Percentiles rank a stretch among this genome's conserved stretches.
Conservation (phyloP, 2,888 invertebrate genomes). For the Meiosimyza decipiens region DNA sequence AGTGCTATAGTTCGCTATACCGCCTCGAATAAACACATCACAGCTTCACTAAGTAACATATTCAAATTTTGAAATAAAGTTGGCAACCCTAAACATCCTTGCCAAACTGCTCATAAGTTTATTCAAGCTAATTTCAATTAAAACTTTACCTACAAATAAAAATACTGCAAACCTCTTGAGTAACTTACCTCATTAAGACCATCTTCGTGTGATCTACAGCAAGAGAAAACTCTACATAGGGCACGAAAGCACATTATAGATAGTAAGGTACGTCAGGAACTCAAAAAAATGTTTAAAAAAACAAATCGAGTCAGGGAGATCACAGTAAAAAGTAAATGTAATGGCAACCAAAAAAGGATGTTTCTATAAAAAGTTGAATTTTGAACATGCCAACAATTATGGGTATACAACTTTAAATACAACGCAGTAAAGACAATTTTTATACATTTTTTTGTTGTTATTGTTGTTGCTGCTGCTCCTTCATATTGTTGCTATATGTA, state of each 20-base stretch:
- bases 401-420: not conserved
- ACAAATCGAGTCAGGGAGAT: not conserved
- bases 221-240: constrained; percentile 34
- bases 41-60: too few relatives aligned
- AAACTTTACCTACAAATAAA: not conserved
- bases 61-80: too few relatives aligned
- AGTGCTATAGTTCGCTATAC: too few relatives aligned
- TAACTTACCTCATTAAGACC: constrained; percentile 64
- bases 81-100: too few relatives aligned
- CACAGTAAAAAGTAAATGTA: not conserved
- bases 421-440: not conserved
- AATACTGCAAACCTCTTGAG: not conserved
- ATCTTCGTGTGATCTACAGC: constrained; percentile 55
- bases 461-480: not conserved
- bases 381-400: constrained; percentile 7
- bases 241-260: constrained; percentile 25
- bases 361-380: not conserved
- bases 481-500: not conserved
- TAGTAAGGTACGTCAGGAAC: not conserved
- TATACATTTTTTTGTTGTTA: not conserved
- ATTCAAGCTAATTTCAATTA: not conserved
- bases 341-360: not conserved
- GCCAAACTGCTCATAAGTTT: too few relatives aligned
- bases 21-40: too few relatives aligned
- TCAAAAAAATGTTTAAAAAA: not conserved